Conservation (phyloP, 2,888 invertebrate species). For the Tyria jacobaeae region DNA sequence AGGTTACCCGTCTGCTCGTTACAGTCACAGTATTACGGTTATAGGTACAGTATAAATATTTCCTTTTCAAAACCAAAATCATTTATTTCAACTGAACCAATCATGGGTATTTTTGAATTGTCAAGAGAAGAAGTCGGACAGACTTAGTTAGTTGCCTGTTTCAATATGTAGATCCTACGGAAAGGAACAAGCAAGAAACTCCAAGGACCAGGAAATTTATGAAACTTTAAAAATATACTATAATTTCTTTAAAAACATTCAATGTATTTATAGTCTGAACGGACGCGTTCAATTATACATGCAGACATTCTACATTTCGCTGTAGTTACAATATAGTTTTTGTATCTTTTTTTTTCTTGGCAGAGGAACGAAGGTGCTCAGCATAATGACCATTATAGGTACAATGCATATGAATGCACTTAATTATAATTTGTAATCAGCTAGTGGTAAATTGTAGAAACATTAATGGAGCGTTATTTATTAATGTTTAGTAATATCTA, state of each 20-base stretch:
- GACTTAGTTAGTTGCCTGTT: too few species aligned
- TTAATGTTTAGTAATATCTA: neutral
- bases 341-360: constrained; percentile 35
- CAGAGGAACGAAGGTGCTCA: constrained; percentile 48
- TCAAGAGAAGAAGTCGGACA: too few species aligned
- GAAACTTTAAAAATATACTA: too few species aligned
- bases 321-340: constrained; percentile 11
- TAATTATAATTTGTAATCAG: constrained; percentile 50
- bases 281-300: neutral
- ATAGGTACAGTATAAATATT: too few species aligned
- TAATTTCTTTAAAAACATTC: neutral
- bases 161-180: too few species aligned
- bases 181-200: too few species aligned
- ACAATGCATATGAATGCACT: constrained; percentile 34
- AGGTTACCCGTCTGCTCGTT: too few species aligned
- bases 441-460: constrained; percentile 23
- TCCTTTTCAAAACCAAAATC: too few species aligned
- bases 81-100: too few species aligned
- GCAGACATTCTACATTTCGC: constrained; percentile 5
- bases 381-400: constrained; percentile 41
- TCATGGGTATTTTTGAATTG: too few species aligned
- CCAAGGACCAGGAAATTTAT: too few species aligned
- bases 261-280: neutral
- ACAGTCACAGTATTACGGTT: too few species aligned
- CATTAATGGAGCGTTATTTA: constrained; percentile 18